phyloP scores from a whole-genome alignment of 1,140 invertebrate genomes.

The Babylonia areolata region DNA sequence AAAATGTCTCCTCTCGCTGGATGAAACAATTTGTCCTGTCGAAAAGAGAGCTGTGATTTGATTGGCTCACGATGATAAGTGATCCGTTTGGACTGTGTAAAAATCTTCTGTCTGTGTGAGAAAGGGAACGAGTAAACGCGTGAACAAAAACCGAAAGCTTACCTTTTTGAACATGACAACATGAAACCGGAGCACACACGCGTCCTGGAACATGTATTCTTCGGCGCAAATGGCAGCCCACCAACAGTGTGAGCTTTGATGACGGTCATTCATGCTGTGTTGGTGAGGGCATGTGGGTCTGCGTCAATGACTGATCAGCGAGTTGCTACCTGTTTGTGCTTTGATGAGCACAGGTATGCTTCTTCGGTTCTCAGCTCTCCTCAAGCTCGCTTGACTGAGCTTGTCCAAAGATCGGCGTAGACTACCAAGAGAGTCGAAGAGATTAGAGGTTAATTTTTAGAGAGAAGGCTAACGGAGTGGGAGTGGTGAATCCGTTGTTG shows the following conservation, averaged over 20 bases:
- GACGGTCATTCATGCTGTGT: no score
- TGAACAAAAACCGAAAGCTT: background rate
- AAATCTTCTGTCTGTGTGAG: background rate
- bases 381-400: background rate
- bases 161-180: background rate
- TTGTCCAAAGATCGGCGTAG: background rate
- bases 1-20: constrained; percentile 34
- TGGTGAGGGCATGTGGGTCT: no score
- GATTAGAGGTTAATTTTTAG: no score
- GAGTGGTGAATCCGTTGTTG: no score
- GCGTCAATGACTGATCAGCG: background rate
- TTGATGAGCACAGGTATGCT: background rate
- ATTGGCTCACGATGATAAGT: constrained; percentile 63
- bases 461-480: no score
- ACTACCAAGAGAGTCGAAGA: background rate
- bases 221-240: no score
- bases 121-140: constrained; percentile 15
- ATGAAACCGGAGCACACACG: background rate
- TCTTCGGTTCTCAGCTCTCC: background rate
- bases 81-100: constrained; percentile 47
- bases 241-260: no score
- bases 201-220: no score
- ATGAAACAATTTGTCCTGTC: constrained; percentile 63
- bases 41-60: constrained; percentile 53
- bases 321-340: background rate